Evolutionary conservation across 2,797 vertebrate species (phyloP).

Genomic region (Smutsia temminckii): DNA sequence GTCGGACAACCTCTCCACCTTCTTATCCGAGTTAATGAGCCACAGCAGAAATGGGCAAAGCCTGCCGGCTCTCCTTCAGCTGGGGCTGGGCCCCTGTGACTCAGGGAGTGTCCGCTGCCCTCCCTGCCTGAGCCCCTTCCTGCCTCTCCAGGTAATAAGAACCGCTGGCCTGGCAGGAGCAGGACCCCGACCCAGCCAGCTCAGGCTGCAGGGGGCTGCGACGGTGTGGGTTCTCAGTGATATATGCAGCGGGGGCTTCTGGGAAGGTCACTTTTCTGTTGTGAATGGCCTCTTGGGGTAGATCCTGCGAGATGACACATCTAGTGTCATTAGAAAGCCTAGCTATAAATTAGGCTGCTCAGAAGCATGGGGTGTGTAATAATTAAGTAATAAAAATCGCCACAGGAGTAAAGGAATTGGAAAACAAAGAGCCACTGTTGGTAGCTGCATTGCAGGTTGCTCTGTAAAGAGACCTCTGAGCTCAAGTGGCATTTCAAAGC

Average conservation of each 20-base stretch:
- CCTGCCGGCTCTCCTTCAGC: background rate
- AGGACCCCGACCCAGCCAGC: background rate
- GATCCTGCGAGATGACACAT: constrained; percentile 75
- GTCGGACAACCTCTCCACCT: background rate
- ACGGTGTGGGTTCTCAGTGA: constrained; percentile 59
- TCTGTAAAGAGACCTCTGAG: constrained; percentile 21
- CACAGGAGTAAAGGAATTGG: constrained; percentile 85
- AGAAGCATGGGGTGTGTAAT: constrained; percentile 92
- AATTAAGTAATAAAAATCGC: constrained; percentile 99
- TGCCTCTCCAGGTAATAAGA: background rate
- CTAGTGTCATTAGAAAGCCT: constrained; percentile 84
- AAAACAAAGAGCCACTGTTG: constrained; percentile 84
- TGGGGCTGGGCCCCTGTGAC: background rate
- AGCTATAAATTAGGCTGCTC: constrained; percentile 86
- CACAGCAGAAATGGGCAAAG: background rate
- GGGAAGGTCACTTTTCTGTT: constrained; percentile 76
- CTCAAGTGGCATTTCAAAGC: constrained; percentile 32
- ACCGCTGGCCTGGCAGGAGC: background rate
- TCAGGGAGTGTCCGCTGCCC: background rate
- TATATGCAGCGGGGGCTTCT: constrained; percentile 66
- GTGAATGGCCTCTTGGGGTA: constrained; percentile 80
- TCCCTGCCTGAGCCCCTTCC: accelerated
- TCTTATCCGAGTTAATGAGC: background rate
- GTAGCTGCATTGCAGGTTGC: constrained; percentile 82
- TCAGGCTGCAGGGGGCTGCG: constrained; percentile 52